Evolutionary conservation across 1,140 invertebrate species (phyloP).

Genomic region (Neuroterus valhalla): DNA sequence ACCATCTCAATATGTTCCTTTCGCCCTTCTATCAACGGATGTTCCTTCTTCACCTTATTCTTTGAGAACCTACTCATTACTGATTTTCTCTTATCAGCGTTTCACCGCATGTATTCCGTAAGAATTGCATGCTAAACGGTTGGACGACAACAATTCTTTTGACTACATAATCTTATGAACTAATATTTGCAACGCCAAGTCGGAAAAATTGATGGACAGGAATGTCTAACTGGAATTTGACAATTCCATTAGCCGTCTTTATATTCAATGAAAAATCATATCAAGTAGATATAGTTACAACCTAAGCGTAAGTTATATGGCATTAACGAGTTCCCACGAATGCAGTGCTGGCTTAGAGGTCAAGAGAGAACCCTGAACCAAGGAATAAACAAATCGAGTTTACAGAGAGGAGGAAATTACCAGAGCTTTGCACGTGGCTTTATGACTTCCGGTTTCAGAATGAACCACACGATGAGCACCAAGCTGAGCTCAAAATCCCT

Average conservation of each 20-base stretch:
- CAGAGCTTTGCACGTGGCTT: conserved; percentile 3
- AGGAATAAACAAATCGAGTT: neutral
- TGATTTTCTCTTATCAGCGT: too few relatives aligned
- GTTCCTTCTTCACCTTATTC: too few relatives aligned
- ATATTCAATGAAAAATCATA: neutral
- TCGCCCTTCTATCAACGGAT: too few relatives aligned
- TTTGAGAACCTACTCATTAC: too few relatives aligned
- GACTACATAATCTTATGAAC: too few relatives aligned
- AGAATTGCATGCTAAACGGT: too few relatives aligned
- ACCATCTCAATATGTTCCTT: too few relatives aligned
- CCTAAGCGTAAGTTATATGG: neutral
- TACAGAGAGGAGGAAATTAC: conserved; percentile 10
- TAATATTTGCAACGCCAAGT: too few relatives aligned
- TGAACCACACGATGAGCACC: neutral
- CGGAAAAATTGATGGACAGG: too few relatives aligned
- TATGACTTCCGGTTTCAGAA: neutral
- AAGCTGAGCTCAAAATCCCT: neutral
- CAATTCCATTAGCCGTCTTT: neutral
- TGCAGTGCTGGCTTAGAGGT: neutral
- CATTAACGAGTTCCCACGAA: neutral
- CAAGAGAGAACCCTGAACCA: neutral
- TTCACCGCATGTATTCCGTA: too few relatives aligned
- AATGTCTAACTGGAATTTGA: too few relatives aligned
- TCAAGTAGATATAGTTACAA: neutral
- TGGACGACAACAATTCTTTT: too few relatives aligned